Conservation (phyloP, 1,140 invertebrate genomes). For the Eupristina koningsbergeri region DNA sequence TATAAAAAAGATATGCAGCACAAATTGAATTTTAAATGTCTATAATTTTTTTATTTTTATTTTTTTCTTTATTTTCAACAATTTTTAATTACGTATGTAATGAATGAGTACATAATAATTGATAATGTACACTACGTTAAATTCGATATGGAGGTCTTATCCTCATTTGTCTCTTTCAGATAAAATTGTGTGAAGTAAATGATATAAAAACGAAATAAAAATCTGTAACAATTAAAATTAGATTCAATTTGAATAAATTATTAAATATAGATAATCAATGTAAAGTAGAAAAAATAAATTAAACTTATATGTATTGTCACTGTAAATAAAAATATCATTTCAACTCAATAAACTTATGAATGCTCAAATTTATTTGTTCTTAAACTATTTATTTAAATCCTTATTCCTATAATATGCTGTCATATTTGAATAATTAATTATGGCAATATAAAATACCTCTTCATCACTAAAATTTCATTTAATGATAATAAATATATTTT, state of each 20-base stretch:
- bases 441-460: too few species aligned
- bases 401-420: neutral
- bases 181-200: constrained; percentile 53
- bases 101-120: neutral
- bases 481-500: too few species aligned
- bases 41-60: neutral
- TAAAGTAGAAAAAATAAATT: constrained; percentile 63
- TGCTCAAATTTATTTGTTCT: constrained; percentile 48
- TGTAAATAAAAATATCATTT: constrained; percentile 70
- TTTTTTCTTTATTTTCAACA: neutral
- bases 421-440: neutral
- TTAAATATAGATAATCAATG: constrained; percentile 68
- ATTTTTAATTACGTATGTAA: neutral
- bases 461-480: too few species aligned
- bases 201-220: constrained; percentile 39
- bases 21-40: neutral
- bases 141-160: constrained; percentile 57
- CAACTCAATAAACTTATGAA: constrained; percentile 72
- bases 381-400: neutral
- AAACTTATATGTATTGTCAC: constrained; percentile 65
- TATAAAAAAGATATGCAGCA: neutral
- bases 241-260: constrained; percentile 58
- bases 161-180: constrained; percentile 60
- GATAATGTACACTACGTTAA: constrained; percentile 16
- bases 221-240: constrained; percentile 47